Evolutionary conservation across 2,797 vertebrate species (phyloP).

Genomic region (Mormyrus proboscirostris): DNA sequence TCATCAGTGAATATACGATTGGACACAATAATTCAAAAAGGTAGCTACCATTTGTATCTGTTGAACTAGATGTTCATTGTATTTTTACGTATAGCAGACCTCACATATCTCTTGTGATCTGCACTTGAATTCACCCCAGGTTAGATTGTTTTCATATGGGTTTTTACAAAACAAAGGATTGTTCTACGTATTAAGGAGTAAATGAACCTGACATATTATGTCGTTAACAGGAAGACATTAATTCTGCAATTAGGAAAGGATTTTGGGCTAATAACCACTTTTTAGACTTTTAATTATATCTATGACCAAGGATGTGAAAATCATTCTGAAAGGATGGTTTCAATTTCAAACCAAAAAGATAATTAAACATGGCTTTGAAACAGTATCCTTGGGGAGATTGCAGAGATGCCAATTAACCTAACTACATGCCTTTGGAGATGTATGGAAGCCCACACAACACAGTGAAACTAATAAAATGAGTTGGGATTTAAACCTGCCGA

Average conservation of each 20-base stretch:
- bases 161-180: conserved; percentile 38
- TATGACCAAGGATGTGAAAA: conserved; percentile 29
- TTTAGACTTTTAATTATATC: conserved; percentile 33
- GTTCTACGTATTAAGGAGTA: conserved; percentile 37
- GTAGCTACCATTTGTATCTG: conserved; percentile 14
- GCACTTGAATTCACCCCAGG: conserved; percentile 34
- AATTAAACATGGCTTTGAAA: background rate
- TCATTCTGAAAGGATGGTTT: conserved; percentile 39
- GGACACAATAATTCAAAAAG: conserved; percentile 22
- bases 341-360: conserved; percentile 32
- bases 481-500: background rate
- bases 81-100: conserved; percentile 26
- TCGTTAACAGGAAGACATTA: conserved; percentile 43
- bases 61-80: conserved; percentile 30
- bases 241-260: background rate
- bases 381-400: background rate
- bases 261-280: conserved; percentile 35
- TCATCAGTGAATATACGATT: conserved; percentile 34
- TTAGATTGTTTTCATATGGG: conserved; percentile 53
- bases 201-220: conserved; percentile 39
- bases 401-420: background rate
- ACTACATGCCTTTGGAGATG: background rate
- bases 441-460: background rate
- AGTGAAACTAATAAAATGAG: background rate
- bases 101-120: conserved; percentile 25